phyloP scores from a whole-genome alignment of 2,113 vertebrate genomes.

The Toxostoma redivivum region DNA sequence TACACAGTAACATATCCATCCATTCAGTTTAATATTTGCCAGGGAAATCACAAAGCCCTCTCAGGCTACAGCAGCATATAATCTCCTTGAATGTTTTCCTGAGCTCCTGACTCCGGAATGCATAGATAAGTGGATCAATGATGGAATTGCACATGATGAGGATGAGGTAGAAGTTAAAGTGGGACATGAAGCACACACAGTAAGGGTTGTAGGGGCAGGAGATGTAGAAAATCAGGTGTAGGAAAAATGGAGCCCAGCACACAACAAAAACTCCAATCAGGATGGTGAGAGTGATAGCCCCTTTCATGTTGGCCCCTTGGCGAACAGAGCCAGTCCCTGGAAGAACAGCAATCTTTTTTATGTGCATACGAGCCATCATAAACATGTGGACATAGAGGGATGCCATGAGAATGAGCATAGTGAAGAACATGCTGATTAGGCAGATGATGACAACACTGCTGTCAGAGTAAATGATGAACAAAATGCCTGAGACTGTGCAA shows the following conservation, averaged over 20 bases:
- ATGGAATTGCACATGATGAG: slow-evolving; percentile 97
- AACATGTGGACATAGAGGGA: slow-evolving; percentile 97
- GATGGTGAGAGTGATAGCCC: slow-evolving; percentile 92
- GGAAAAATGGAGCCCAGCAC: slow-evolving; percentile 94
- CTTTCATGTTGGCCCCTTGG: slow-evolving; percentile 93
- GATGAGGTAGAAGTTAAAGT: slow-evolving; percentile 95
- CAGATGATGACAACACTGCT: slow-evolving; percentile 90
- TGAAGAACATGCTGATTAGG: slow-evolving; percentile 92
- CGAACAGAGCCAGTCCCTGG: slow-evolving; percentile 80
- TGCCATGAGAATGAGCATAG: slow-evolving; percentile 95
- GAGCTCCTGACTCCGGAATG: slow-evolving; percentile 93
- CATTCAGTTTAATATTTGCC: slow-evolving; percentile 46
- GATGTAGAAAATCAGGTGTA: slow-evolving; percentile 92
- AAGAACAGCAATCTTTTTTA: slow-evolving; percentile 89
- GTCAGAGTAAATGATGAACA: slow-evolving; percentile 92
- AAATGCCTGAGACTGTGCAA: slow-evolving; percentile 82
- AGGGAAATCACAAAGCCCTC: slow-evolving; percentile 72
- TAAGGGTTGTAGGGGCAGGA: slow-evolving; percentile 92
- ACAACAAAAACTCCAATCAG: slow-evolving; percentile 93
- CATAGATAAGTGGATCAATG: slow-evolving; percentile 94
- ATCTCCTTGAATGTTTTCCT: slow-evolving; percentile 95
- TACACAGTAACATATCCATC: neutral
- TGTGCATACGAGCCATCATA: slow-evolving; percentile 89
- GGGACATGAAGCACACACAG: slow-evolving; percentile 96
- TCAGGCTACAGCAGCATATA: slow-evolving; percentile 80